phyloP scores from a whole-genome alignment of 1,140 invertebrate species.

The Drosophila pseudoananassae region DNA sequence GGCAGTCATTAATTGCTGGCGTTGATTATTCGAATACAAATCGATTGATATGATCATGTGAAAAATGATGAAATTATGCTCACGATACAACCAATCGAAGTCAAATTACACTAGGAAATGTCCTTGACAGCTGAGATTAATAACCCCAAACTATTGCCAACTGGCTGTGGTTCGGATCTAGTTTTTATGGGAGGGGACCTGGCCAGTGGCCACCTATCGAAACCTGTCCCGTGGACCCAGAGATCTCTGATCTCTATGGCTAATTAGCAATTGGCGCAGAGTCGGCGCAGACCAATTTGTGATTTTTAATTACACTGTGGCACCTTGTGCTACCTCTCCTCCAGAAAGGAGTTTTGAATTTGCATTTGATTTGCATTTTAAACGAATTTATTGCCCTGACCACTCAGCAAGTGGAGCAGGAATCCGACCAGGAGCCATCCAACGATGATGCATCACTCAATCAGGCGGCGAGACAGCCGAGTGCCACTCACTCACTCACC shows the following conservation, averaged over 20 bases:
- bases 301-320: constrained; percentile 57
- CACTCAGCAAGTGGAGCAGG: constrained; percentile 38
- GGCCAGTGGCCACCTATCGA: constrained; percentile 9
- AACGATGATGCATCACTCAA: constrained; percentile 54
- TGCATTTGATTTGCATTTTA: constrained; percentile 68
- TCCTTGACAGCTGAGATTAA: constrained; percentile 50
- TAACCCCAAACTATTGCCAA: constrained; percentile 33
- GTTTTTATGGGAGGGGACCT: not conserved
- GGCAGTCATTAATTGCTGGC: constrained; percentile 15
- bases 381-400: constrained; percentile 64
- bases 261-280: constrained; percentile 48
- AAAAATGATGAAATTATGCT: constrained; percentile 40
- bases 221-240: constrained; percentile 23
- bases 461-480: constrained; percentile 25
- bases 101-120: constrained; percentile 53
- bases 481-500: constrained; percentile 36
- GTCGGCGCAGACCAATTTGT: constrained; percentile 39
- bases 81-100: constrained; percentile 37
- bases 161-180: constrained; percentile 8
- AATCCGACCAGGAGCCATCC: constrained; percentile 1
- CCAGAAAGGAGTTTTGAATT: constrained; percentile 10
- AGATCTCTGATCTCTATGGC: constrained; percentile 36
- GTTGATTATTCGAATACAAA: constrained; percentile 17
- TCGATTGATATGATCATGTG: constrained; percentile 22
- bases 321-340: not conserved